phyloP scores from a whole-genome alignment of 2,113 vertebrate genomes.

The Rafetus swinhoei region DNA sequence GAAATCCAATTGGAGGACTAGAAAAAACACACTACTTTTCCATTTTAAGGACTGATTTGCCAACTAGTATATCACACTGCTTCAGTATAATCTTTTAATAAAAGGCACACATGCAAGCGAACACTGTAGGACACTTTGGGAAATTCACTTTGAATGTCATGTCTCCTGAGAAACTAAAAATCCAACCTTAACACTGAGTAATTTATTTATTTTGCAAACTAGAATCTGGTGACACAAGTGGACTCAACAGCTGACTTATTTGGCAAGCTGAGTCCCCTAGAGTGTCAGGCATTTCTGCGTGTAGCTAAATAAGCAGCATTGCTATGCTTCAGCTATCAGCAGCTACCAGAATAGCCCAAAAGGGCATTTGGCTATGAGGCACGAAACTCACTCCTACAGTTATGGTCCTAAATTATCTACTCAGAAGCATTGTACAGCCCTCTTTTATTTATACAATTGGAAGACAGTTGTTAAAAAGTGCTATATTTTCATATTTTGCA shows the following conservation, averaged over 20 bases:
- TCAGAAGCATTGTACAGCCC: neutral
- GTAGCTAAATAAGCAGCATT: neutral
- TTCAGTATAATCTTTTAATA: neutral
- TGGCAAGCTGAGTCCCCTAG: neutral
- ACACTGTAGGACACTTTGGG: neutral
- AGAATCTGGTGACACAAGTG: neutral
- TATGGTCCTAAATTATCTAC: neutral
- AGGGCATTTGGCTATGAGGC: too few species aligned
- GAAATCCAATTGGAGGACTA: neutral
- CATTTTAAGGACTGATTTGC: neutral
- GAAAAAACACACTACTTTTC: neutral
- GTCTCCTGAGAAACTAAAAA: neutral
- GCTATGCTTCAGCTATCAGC: neutral
- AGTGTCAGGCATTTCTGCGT: neutral
- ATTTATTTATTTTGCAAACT: neutral
- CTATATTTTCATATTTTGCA: fast-evolving
- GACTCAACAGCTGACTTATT: neutral
- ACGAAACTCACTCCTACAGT: neutral
- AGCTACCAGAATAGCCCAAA: neutral
- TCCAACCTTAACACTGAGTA: neutral
- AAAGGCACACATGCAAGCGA: neutral
- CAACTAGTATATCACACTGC: neutral
- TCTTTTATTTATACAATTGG: neutral
- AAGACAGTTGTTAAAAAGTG: neutral
- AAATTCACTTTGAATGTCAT: neutral